phyloP scores from a whole-genome alignment of 2,888 invertebrate species.

The Tipula unca region DNA sequence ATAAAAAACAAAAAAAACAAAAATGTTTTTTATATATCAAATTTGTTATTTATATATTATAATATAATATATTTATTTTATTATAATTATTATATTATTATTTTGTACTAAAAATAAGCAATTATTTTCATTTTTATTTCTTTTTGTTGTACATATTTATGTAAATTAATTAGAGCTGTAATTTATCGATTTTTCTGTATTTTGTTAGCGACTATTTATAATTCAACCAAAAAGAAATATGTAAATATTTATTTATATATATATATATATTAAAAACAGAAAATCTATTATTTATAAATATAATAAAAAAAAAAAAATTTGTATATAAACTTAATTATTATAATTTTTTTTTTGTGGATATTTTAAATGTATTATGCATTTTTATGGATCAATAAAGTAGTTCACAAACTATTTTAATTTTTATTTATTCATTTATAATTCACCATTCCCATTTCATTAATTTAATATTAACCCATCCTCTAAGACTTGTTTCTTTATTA shows the following conservation, averaged over 20 bases:
- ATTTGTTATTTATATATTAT: background rate
- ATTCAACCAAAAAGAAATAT: background rate
- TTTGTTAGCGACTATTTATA: background rate
- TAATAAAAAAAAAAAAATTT: background rate
- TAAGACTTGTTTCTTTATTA: background rate
- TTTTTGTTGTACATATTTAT: background rate
- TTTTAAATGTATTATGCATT: background rate
- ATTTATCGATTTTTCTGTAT: background rate
- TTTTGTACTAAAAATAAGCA: conserved; percentile 14
- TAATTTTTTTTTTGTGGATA: background rate
- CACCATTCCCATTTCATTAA: background rate
- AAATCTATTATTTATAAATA: background rate
- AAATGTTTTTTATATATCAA: background rate
- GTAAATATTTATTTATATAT: background rate
- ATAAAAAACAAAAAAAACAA: background rate
- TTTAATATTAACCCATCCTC: background rate
- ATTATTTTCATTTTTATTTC: background rate
- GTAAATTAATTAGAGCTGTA: conserved; percentile 1
- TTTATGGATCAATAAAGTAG: background rate
- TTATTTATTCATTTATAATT: background rate
- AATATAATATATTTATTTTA: background rate
- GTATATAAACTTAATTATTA: background rate
- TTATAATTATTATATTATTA: background rate
- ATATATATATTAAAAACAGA: background rate
- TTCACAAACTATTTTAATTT: background rate